Conservation (phyloP, 2,797 vertebrate species). For the Crypturellus tataupa region DNA sequence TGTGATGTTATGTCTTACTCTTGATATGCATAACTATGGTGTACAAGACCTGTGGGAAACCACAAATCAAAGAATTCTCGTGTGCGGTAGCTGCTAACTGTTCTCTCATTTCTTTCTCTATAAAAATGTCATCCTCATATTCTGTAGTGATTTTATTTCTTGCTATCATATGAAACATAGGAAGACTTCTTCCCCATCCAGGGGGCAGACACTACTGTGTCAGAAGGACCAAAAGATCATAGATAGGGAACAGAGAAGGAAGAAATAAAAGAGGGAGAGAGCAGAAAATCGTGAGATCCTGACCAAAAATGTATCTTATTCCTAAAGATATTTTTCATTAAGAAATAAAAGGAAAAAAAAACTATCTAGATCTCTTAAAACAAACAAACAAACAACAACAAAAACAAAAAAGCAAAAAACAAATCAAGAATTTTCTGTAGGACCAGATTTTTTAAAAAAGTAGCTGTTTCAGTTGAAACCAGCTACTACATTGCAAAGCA, state of each 20-base stretch:
- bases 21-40: neutral
- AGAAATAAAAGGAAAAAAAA: neutral
- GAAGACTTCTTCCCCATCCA: neutral
- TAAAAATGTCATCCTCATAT: neutral
- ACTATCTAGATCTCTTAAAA: neutral
- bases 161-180: neutral
- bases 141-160: neutral
- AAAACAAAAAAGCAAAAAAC: neutral
- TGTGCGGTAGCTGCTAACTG: neutral
- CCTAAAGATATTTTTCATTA: neutral
- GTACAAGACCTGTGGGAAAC: neutral
- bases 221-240: neutral
- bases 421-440: neutral
- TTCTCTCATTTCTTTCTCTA: neutral
- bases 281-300: accelerated
- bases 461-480: neutral
- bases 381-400: too few species aligned
- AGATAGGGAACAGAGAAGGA: neutral
- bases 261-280: neutral
- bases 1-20: neutral
- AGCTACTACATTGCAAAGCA: neutral
- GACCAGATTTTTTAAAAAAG: neutral
- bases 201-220: neutral
- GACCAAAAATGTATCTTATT: accelerated
- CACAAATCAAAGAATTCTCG: neutral